Evolutionary conservation across 2,888 invertebrate genomes (phyloP), one percentile per base, ranked within the genome.

Genomic region (Philaethria dido): DNA sequence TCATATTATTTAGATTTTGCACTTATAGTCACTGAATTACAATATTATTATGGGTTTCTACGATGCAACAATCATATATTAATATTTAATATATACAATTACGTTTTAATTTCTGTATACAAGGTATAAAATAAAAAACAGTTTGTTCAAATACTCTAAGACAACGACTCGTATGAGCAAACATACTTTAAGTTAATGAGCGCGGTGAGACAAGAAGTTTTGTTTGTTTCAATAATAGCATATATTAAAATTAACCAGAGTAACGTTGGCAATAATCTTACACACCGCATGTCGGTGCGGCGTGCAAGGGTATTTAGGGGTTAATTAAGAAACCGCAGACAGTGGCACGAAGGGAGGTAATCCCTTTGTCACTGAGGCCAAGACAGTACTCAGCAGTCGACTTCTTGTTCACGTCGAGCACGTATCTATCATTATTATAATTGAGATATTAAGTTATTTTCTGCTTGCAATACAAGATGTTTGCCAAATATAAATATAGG

Each of bases 291-390:
- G 78, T 75, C 76, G 80, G 79, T 75, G 83, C 79, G 83, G 82
- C 79, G 82, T 83, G 83, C 85, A 81, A 78, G 83, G 85, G 88
- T 87, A 89, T 88, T 92, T 90, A 87, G 86, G 85, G 91, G 91
- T 92, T 92, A 92, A 92, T 92, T 91, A 92, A 89, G 89, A 84
- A 89, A 88, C 92, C 92, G 84, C 90, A 89, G 87, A 88, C 88
- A 78, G 78, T 73, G 78, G 78, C 69, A 73, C 72, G 73, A 72
- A 72, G 78, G 78, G 79, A 74, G 77, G 81, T 89, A 90, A 92
- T 89, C 88, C 89, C 87, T 87, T 89, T 90, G 90, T 90, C 87
- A 86, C 81, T 82, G 82, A 77, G 78, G 81, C 85, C 84, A 87
- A 87, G 86, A 85, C 78, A 83, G 74, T 80, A 77, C 76, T 77